These are phyloP conservation scores for Pomatorhinus ruficollis DNA, from an alignment of 2,113 vertebrate genomes.

Conservation along the genomic window DNA sequence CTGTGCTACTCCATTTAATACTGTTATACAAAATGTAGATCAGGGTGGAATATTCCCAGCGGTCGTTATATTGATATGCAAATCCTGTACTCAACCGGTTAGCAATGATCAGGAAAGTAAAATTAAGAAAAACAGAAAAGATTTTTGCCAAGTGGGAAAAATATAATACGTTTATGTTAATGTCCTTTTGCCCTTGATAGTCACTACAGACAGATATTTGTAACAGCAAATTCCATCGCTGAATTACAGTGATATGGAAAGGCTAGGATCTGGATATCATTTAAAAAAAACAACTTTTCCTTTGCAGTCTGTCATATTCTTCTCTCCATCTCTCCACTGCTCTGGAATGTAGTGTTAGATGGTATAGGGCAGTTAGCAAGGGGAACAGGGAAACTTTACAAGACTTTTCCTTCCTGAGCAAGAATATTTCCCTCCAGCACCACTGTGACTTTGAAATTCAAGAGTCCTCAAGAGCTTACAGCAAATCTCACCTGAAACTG, in stretches of 20 bases:
- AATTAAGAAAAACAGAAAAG: constrained; percentile 28
- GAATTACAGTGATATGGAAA: background rate
- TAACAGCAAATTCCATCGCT: background rate
- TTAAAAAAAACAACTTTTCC: background rate
- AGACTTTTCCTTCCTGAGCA: background rate
- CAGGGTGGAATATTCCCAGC: constrained; percentile 57
- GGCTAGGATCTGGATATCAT: background rate
- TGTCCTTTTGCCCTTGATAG: constrained; percentile 10
- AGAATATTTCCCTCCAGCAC: constrained; percentile 11
- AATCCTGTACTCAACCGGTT: constrained; percentile 38
- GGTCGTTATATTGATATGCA: constrained; percentile 58
- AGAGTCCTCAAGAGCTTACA: constrained; percentile 3
- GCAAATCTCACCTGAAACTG: constrained; percentile 33
- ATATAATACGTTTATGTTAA: background rate
- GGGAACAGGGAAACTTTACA: constrained; percentile 1
- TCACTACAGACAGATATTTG: background rate
- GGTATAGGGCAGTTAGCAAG: background rate
- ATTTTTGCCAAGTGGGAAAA: constrained; percentile 8
- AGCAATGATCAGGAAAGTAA: constrained; percentile 40
- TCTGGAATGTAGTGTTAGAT: background rate
- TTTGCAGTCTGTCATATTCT: background rate
- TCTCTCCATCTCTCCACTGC: background rate
- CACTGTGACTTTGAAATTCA: constrained; percentile 19
- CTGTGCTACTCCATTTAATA: constrained; percentile 22
- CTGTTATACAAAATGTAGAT: constrained; percentile 15